Conservation (phyloP, 2,888 invertebrate genomes). For the Malacosoma neustria region DNA sequence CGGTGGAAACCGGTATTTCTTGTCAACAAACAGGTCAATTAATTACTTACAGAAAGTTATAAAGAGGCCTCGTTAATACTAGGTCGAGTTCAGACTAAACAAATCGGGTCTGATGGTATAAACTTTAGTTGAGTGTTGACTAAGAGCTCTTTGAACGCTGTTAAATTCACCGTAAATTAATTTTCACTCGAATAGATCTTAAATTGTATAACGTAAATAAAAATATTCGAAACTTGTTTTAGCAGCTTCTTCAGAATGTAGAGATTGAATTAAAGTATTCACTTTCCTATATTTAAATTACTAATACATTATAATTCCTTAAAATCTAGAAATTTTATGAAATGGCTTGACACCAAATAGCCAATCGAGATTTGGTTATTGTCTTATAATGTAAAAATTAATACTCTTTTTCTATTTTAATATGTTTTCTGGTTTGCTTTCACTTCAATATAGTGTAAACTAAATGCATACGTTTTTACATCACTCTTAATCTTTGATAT, state of each 20-base stretch:
- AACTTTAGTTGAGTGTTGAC: slow-evolving; percentile 9
- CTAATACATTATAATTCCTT: no score
- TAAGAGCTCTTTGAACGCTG: slow-evolving; percentile 17
- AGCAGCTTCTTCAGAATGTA: slow-evolving; percentile 19
- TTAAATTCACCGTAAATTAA: slow-evolving; percentile 26
- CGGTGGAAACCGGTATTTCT: no score
- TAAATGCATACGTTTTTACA: no score
- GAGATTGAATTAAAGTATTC: slow-evolving; percentile 16
- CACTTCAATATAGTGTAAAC: no score
- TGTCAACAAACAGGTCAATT: neutral
- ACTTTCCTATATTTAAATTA: no score
- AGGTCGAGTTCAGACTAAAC: neutral
- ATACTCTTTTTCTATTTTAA: no score
- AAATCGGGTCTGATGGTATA: neutral
- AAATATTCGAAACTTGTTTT: slow-evolving; percentile 4
- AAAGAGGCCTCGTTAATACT: neutral
- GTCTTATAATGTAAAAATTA: no score
- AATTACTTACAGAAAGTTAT: neutral
- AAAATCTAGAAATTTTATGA: no score
- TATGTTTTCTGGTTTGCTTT: no score
- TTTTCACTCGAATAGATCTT: slow-evolving; percentile 17
- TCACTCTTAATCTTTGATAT: no score
- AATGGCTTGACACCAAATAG: no score
- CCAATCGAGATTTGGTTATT: no score
- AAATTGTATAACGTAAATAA: slow-evolving; percentile 16